Evolutionary conservation across 2,113 vertebrate species (phyloP).

Genomic region (pig (Sus scrofa)): T2T-Sscrofa CM000825.6:68886001-68886500

Average conservation of each 20-base stretch:
- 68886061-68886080: background rate
- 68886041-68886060: background rate
- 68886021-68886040: background rate
- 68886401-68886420: background rate
- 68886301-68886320: background rate
- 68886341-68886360: background rate
- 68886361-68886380: background rate
- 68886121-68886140: background rate
- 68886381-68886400: background rate
- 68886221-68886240: background rate
- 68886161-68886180: constrained; percentile 23
- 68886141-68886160: background rate
- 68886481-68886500: background rate
- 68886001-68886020: background rate
- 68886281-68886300: background rate
- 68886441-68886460: constrained; percentile 12
- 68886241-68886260: background rate
- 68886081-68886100: background rate
- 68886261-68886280: background rate
- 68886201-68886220: background rate
- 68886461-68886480: background rate
- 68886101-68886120: background rate
- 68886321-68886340: background rate
- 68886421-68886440: background rate
- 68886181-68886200: background rate